Percentiles rank a stretch among this genome's conserved stretches.
Evolutionary conservation across 1,140 invertebrate species (phyloP).

Genomic region (Portunus trituberculatus): DNA sequence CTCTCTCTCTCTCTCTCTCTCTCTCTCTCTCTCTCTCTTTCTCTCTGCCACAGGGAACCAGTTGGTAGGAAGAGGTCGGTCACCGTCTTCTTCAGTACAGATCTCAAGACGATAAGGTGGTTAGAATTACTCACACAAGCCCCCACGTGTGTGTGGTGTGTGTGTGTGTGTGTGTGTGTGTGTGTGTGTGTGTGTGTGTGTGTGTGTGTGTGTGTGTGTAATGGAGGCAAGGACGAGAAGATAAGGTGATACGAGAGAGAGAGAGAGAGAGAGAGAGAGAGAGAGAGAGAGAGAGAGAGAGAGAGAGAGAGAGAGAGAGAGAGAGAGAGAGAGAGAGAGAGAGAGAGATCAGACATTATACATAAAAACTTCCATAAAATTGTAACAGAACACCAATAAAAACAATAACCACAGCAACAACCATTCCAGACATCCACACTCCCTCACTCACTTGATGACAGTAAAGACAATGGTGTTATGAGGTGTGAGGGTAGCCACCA

Average conservation of each 20-base stretch:
- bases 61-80: not conserved
- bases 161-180: conserved; percentile 15
- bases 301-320: conserved; percentile 52
- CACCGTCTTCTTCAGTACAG: not conserved
- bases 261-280: conserved; percentile 52
- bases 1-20: conserved; percentile 30
- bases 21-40: conserved; percentile 28
- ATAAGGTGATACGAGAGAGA: not conserved
- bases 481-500: conserved; percentile 39
- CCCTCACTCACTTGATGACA: conserved; percentile 38
- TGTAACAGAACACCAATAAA: too few relatives aligned
- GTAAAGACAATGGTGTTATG: conserved; percentile 60
- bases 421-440: not conserved
- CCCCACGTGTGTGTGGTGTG: not conserved
- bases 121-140: not conserved
- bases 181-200: not conserved
- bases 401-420: too few relatives aligned
- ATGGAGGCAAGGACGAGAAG: not conserved
- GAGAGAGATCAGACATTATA: conserved; percentile 8
- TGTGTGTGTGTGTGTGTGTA: not conserved
- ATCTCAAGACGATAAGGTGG: not conserved
- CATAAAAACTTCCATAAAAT: too few relatives aligned
- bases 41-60: not conserved
- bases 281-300: conserved; percentile 52
- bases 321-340: conserved; percentile 52